Evolutionary conservation across 2,113 vertebrate genomes (phyloP).

Genomic region (Centropus unirufus): DNA sequence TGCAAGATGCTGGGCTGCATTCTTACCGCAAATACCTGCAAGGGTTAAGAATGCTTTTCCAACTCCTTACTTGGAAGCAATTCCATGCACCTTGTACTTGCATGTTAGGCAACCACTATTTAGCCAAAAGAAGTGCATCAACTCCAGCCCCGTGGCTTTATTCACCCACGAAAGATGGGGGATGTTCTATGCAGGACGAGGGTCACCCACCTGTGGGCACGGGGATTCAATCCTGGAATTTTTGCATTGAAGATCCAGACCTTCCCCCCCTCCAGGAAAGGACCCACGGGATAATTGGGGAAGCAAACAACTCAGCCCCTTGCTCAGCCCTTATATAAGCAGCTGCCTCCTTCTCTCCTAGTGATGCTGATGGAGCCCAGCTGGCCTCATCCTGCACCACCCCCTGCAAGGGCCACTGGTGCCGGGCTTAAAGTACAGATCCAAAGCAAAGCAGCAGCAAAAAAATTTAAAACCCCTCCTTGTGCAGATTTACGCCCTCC

Average conservation of each 20-base stretch:
- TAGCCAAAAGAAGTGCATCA: too few relatives aligned
- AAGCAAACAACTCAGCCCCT: accelerated
- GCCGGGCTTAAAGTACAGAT: neutral
- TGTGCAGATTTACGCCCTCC: neutral
- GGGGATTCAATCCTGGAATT: neutral
- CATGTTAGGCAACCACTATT: accelerated
- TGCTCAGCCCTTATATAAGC: neutral
- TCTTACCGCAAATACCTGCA: neutral
- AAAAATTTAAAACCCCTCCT: neutral
- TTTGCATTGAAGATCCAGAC: too few relatives aligned
- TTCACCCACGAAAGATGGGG: accelerated
- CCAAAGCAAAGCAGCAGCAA: neutral
- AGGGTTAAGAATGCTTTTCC: neutral
- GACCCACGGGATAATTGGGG: accelerated
- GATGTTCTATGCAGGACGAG: accelerated
- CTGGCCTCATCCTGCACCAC: neutral
- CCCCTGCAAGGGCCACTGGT: neutral
- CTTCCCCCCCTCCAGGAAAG: neutral
- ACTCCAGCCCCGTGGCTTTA: accelerated
- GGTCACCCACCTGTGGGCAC: neutral
- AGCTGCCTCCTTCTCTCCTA: neutral
- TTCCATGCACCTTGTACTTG: too few relatives aligned
- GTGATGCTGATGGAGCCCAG: neutral
- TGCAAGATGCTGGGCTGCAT: too few relatives aligned
- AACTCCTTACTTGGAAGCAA: neutral